Evolutionary conservation across 2,888 invertebrate species (phyloP).

Genomic region (Bibio marci): DNA sequence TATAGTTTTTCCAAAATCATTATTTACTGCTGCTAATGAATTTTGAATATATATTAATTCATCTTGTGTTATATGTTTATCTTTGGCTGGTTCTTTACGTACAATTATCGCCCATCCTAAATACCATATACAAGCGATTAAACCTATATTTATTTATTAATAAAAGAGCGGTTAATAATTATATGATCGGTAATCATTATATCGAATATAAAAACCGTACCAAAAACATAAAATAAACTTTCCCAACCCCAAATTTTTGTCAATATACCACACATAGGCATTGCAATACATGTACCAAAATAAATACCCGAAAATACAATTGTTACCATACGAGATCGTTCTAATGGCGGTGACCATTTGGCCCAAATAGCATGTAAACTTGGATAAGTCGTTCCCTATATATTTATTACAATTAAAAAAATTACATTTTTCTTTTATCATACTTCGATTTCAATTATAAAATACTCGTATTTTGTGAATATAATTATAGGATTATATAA

Average conservation of each 20-base stretch:
- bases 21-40: constrained; percentile 31
- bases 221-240: constrained; percentile 67
- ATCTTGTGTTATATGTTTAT: constrained; percentile 49
- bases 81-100: constrained; percentile 39
- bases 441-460: too few species aligned
- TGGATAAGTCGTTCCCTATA: constrained; percentile 26
- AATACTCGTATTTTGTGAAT: too few species aligned
- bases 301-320: constrained; percentile 75
- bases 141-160: constrained; percentile 7
- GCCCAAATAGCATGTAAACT: constrained; percentile 68
- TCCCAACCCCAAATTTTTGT: constrained; percentile 63
- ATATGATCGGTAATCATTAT: too few species aligned
- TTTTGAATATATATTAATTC: constrained; percentile 57
- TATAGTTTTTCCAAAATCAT: constrained; percentile 23
- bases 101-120: constrained; percentile 51
- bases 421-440: too few species aligned
- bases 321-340: constrained; percentile 61
- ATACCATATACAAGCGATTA: constrained; percentile 54
- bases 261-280: constrained; percentile 60
- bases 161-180: too few species aligned
- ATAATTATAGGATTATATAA: too few species aligned
- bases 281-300: constrained; percentile 67
- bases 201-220: constrained; percentile 26
- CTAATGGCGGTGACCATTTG: constrained; percentile 64
- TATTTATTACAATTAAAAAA: too few species aligned